Conservation (phyloP, 2,113 vertebrate genomes). For the Lophius piscatorius region DNA sequence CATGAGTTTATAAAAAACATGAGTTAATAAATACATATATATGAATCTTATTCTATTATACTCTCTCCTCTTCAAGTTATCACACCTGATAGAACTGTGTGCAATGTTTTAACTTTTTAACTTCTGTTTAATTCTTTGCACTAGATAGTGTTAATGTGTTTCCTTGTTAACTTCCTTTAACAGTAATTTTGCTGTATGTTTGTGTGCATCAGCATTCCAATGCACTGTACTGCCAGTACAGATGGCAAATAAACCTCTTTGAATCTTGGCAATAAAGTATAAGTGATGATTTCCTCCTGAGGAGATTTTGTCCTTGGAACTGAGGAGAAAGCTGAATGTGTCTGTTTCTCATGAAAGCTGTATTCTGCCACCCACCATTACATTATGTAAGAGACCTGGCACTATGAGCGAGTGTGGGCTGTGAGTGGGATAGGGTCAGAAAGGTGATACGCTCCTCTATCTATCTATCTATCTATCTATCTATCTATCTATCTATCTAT, state of each 20-base stretch:
- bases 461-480: conserved; percentile 7
- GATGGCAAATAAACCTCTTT: too few species aligned
- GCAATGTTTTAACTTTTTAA: too few species aligned
- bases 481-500: conserved; percentile 2
- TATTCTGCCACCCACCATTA: conserved; percentile 61
- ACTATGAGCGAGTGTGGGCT: conserved; percentile 36
- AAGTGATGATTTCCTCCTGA: background rate
- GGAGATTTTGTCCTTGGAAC: background rate
- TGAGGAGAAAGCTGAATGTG: conserved; percentile 19
- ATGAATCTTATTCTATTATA: too few species aligned
- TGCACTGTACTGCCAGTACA: background rate
- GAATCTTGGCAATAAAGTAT: background rate
- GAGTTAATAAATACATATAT: too few species aligned
- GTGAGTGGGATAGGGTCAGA: conserved; percentile 64
- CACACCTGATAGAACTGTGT: too few species aligned
- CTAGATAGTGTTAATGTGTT: too few species aligned
- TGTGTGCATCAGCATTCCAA: too few species aligned
- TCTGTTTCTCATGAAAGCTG: conserved; percentile 52
- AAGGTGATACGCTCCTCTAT: conserved; percentile 36
- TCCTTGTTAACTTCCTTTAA: too few species aligned
- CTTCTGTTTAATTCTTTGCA: too few species aligned
- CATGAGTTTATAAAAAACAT: too few species aligned
- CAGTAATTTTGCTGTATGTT: too few species aligned
- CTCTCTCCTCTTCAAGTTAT: too few species aligned
- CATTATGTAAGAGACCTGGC: conserved; percentile 72